Evolutionary conservation across 1,140 invertebrate species (phyloP), one percentile per base, ranked within the genome.

Genomic region (Papilio xuthus): DNA sequence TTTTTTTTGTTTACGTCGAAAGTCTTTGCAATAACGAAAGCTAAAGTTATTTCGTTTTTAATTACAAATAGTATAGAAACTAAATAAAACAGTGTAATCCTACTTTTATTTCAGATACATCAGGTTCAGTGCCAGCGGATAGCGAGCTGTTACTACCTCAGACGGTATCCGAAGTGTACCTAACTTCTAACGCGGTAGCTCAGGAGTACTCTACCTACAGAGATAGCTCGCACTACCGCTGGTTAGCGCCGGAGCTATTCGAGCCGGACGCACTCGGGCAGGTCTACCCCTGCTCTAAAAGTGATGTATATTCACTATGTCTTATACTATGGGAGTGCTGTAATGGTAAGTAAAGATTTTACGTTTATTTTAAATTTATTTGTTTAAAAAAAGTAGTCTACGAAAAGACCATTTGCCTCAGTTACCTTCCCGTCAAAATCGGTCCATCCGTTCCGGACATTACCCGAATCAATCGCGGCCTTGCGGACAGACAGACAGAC

Each of bases 191-290:
- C 50, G 84, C 83, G 0, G 86, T 90, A 0, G 20, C 80, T 0
- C 91, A 91, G 44, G 78, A 83, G 4, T 89, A 91, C 74, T 79
- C 81, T 15, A n/a, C 37, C 1, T 93, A 91, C 72, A 70, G 72
- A 4, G 72, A 82, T n/a, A 87, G 86, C 0, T 82, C 86, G 42
- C 53, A 81, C 9, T 93, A 88, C 79, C 82, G 88, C 42, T 94
- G 92, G 92, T 92, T 93, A 41, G 92, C 93, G 0, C 93, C 93
- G 0, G 93, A 94, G 78, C 77, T 94, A 70, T 94, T 92, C 72
- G 84, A 84, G n/a, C 85, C 88, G 0, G 87, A 93, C 23, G 88
- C 87, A 0, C 80, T 85, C 0, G 92, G 88, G 2, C 71, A 86
- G 13, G 92, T 94, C n/a, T 83, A 88, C 53, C 86, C 89, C 0